Conservation (phyloP, 2,888 invertebrate species). For the Hoplodrina ambigua region DNA sequence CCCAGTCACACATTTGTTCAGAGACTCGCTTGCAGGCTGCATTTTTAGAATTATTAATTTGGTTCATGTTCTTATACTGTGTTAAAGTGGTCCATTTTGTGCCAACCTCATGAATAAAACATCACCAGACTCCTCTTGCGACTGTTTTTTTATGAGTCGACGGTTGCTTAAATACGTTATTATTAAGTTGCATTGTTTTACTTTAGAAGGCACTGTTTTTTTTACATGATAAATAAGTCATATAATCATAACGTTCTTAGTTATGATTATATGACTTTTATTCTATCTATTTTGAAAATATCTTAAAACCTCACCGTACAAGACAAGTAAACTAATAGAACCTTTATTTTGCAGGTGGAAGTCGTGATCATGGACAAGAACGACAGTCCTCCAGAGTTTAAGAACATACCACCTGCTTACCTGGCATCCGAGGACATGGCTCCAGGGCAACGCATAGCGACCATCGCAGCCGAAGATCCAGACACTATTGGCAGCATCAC, state of each 20-base stretch:
- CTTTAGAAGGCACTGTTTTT: slow-evolving; percentile 65
- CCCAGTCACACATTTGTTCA: slow-evolving; percentile 79
- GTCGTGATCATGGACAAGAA: slow-evolving; percentile 97
- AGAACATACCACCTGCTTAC: slow-evolving; percentile 93
- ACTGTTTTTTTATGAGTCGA: slow-evolving; percentile 77
- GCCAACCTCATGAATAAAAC: slow-evolving; percentile 86
- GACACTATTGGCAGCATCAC: slow-evolving; percentile 95
- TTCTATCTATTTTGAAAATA: too few species aligned
- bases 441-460: slow-evolving; percentile 94
- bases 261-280: slow-evolving; percentile 39
- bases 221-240: slow-evolving; percentile 32
- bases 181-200: slow-evolving; percentile 74
- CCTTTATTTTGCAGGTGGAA: slow-evolving; percentile 92
- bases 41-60: slow-evolving; percentile 90
- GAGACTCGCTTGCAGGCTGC: slow-evolving; percentile 78
- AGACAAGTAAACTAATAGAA: slow-evolving; percentile 8
- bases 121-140: slow-evolving; percentile 74
- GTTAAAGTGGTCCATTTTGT: slow-evolving; percentile 86
- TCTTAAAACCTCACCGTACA: background rate
- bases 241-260: too few species aligned
- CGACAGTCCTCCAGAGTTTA: slow-evolving; percentile 98
- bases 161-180: slow-evolving; percentile 80
- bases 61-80: slow-evolving; percentile 85
- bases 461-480: slow-evolving; percentile 95
- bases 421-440: slow-evolving; percentile 96